A percentile compares a stretch with the other conserved stretches of the same genome.
phyloP scores from a whole-genome alignment of 2,797 vertebrate genomes.

The Valencia hispanica region DNA sequence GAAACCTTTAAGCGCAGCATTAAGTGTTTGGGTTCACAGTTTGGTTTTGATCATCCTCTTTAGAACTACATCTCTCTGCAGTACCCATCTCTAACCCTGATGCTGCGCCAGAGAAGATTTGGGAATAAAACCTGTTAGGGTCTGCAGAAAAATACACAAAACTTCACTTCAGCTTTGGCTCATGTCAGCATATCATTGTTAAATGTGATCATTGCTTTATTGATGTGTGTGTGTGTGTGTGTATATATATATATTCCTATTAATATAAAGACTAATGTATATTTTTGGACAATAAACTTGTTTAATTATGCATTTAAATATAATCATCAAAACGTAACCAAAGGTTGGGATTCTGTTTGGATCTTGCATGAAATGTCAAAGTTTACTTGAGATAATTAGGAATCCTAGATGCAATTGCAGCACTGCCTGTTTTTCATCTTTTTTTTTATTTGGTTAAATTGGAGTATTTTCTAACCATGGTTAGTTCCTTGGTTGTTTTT shows the following conservation, averaged over 20 bases:
- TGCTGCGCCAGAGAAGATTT: constrained; percentile 18
- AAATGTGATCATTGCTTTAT: constrained; percentile 39
- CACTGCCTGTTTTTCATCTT: neutral
- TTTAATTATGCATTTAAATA: constrained; percentile 37
- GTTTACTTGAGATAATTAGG: constrained; percentile 33
- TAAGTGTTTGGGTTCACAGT: constrained; percentile 20
- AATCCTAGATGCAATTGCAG: constrained; percentile 1
- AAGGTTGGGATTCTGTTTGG: constrained; percentile 20
- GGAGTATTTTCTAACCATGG: constrained; percentile 7
- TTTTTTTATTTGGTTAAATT: neutral
- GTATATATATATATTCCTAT: constrained; percentile 21
- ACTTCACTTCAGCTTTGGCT: constrained; percentile 26
- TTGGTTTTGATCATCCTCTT: constrained; percentile 24
- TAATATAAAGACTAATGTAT: constrained; percentile 24
- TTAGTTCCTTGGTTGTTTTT: constrained; percentile 18
- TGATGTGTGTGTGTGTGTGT: constrained; percentile 9
- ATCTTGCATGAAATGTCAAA: neutral
- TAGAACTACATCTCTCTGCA: constrained; percentile 24
- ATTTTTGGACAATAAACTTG: constrained; percentile 48
- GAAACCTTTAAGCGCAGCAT: constrained; percentile 21
- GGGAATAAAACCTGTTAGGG: constrained; percentile 12
- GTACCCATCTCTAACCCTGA: constrained; percentile 25
- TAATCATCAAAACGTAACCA: constrained; percentile 23
- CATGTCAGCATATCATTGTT: constrained; percentile 31
- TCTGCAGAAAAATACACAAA: constrained; percentile 24